Base-by-base conservation (phyloP, 1,140 invertebrate species). In the Listronotus oregonensis region DNA sequence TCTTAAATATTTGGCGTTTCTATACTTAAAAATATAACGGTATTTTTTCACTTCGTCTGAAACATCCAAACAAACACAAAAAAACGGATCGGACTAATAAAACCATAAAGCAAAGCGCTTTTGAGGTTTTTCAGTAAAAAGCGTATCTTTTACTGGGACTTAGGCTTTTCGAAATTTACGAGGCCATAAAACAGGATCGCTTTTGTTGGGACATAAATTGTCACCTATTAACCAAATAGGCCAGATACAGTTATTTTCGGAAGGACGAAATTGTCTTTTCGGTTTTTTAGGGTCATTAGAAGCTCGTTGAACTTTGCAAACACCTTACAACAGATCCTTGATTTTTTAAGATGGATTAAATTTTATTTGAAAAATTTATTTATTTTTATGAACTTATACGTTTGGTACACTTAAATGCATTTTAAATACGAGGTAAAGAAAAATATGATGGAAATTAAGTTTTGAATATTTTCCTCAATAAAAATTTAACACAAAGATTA, bases 141-240 rank as follows among this genome's bases (percentile, higher is more conserved):
- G 52, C 50, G 32, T 63, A 54, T 56, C 52, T 63, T 63, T 63
- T 54, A 56, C 12, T 40, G 52, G 50, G 60, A 55, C 51, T 63
- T 63, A 63, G 52, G 60, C 60, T 56, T 63, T 63, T 46, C 39
- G 15, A 54, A 69, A 69, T 69, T 69, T 69, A 69, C 58, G 62
- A 68, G 52, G 66, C 55, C 32, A 65, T 65, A 65, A 69, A 69
- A 50, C 59, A 55, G 52, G 63, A 56, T 64, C 27, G 46, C 60
- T 50, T 64, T 65, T 65, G 62, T 60, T 40, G 21, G 51, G 63
- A 58, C 46, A 65, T 69, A 69, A 69, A 69, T 69, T 52, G 57
- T 51, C 67, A 69, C 67, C 57, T 69, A 69, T 65, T 69, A 69
- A 66, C 63, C 62, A 69, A 69, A 69, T 65, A 66, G 62, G 43